A percentile compares a stretch with the other conserved stretches of the same genome.
phyloP scores from a whole-genome alignment of 2,888 invertebrate genomes.

The Tetragonisca angustula region DNA sequence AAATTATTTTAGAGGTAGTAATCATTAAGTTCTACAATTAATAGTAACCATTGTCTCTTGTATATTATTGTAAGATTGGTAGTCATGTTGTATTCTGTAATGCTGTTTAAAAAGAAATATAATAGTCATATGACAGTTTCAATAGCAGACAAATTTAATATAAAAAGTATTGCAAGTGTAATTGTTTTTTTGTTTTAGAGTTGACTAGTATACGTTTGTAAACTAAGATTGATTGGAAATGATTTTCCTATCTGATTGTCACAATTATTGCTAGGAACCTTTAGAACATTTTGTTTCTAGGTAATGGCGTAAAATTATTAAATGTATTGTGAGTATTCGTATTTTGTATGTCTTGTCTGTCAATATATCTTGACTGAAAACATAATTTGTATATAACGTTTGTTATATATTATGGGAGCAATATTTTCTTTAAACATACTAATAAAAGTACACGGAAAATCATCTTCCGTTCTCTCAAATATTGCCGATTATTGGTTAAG shows the following conservation, averaged over 20 bases:
- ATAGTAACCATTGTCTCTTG: not conserved
- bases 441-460: constrained; percentile 57
- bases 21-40: not conserved
- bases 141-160: constrained; percentile 1
- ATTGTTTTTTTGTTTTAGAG: not conserved
- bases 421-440: constrained; percentile 43
- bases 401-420: constrained; percentile 69
- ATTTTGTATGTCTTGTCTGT: constrained; percentile 6
- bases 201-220: constrained; percentile 14
- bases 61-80: constrained; percentile 30
- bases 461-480: constrained; percentile 30
- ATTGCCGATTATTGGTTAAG: constrained; percentile 46
- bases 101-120: not conserved
- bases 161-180: not conserved
- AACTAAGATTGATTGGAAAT: constrained; percentile 4
- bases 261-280: not conserved
- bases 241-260: not conserved
- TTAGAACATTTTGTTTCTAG: constrained; percentile 7
- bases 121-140: not conserved
- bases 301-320: constrained; percentile 48
- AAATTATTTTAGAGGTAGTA: not conserved
- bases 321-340: constrained; percentile 30
- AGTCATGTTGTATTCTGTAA: not conserved
- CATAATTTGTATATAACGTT: constrained; percentile 17
- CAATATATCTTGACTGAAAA: constrained; percentile 25